These are phyloP conservation scores for Aythya baeri DNA, from an alignment of 2,113 vertebrate species.

Conservation along the genomic window DNA sequence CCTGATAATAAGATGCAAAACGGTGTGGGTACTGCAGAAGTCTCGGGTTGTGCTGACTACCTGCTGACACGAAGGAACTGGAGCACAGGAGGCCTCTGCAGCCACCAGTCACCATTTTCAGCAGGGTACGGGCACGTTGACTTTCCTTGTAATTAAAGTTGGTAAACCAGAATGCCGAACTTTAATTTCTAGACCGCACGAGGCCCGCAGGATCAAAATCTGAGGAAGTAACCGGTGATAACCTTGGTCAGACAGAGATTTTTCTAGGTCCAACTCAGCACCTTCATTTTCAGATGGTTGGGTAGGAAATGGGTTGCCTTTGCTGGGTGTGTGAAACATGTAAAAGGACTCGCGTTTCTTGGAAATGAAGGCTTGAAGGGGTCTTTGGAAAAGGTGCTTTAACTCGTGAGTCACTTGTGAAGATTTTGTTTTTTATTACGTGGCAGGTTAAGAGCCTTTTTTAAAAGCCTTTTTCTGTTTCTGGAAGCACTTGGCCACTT, in stretches of 20 bases:
- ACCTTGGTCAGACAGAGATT: neutral
- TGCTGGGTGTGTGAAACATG: neutral
- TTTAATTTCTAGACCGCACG: neutral
- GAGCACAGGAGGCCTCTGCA: neutral
- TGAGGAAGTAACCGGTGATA: neutral
- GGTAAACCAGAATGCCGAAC: neutral
- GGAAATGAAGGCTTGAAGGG: neutral
- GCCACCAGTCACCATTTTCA: rapidly evolving
- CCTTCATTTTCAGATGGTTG: neutral
- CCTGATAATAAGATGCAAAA: neutral
- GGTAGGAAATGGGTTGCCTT: neutral
- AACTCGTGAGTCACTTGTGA: rapidly evolving
- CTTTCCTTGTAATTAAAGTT: neutral
- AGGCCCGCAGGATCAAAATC: rapidly evolving
- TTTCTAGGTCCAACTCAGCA: neutral
- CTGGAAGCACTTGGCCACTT: neutral
- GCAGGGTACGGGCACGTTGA: too few relatives aligned
- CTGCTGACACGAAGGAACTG: rapidly evolving
- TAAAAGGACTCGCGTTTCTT: neutral
- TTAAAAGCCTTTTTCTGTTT: neutral
- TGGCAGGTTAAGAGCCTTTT: neutral
- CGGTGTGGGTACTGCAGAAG: rapidly evolving
- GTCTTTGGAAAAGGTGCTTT: neutral
- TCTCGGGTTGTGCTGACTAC: neutral
- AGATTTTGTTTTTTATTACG: neutral